Conservation (phyloP, 2,888 invertebrate genomes). For the Eupeodes latifasciatus region DNA sequence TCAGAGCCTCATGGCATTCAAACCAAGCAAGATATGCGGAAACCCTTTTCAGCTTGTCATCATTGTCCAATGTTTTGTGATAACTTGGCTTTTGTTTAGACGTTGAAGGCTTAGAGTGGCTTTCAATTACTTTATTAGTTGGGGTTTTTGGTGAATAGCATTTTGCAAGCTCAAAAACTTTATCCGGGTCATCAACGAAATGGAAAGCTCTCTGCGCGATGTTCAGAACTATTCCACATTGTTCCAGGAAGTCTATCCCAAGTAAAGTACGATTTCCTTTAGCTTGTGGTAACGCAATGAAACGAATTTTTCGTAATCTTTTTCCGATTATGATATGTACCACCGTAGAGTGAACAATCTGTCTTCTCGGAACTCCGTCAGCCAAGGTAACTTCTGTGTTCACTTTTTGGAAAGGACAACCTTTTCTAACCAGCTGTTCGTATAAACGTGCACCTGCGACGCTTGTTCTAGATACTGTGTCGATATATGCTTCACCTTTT, state of each 20-base stretch:
- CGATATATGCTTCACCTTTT: slow-evolving; percentile 9
- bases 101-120: not conserved
- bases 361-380: not conserved
- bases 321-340: no score
- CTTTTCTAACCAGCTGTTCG: not conserved
- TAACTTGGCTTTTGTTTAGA: not conserved
- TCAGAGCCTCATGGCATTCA: not conserved
- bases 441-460: slow-evolving; percentile 7
- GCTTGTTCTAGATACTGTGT: slow-evolving; percentile 2
- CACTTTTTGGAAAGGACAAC: slow-evolving; percentile 5
- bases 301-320: no score
- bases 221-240: slow-evolving; percentile 20
- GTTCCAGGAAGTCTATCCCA: slow-evolving; percentile 2
- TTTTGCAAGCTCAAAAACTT: not conserved
- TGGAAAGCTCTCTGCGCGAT: slow-evolving; percentile 27
- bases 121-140: not conserved
- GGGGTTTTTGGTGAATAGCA: no score
- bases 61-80: not conserved
- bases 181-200: slow-evolving; percentile 14
- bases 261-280: slow-evolving; percentile 2
- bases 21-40: not conserved
- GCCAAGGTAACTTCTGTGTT: slow-evolving; percentile 1
- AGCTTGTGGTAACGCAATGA: not conserved
- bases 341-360: no score
- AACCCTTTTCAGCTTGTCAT: not conserved